Evolutionary conservation across 2,113 vertebrate species (phyloP).

Genomic region (Neoarius graeffei): DNA sequence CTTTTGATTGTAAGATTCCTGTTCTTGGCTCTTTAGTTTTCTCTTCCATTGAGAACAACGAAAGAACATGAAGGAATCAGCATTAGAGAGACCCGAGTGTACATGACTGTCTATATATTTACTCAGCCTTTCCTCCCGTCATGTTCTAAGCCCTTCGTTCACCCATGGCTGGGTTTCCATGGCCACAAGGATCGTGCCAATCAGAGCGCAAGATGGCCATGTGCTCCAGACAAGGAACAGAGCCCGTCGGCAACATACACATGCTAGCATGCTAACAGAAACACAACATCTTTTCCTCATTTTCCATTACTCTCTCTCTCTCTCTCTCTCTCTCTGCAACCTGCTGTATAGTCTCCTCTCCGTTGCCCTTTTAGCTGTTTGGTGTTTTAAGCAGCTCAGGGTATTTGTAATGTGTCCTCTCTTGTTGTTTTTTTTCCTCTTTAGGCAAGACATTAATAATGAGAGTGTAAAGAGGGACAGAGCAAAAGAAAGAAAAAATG

Average conservation of each 20-base stretch:
- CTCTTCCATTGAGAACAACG: neutral
- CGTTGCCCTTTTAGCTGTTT: neutral
- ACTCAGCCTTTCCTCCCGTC: constrained; percentile 61
- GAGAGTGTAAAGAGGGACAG: constrained; percentile 24
- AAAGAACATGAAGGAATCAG: neutral
- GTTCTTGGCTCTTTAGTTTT: too few species aligned
- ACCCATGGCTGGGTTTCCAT: constrained; percentile 70
- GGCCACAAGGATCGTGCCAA: constrained; percentile 64
- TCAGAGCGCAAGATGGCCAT: constrained; percentile 61
- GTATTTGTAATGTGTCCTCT: constrained; percentile 16
- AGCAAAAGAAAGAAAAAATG: constrained; percentile 23
- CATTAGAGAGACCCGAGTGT: neutral
- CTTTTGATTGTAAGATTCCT: neutral
- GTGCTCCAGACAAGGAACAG: constrained; percentile 62
- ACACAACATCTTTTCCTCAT: constrained; percentile 54
- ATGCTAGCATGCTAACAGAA: constrained; percentile 67
- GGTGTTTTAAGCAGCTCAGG: neutral
- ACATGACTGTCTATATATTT: neutral
- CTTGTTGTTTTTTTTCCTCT: constrained; percentile 20
- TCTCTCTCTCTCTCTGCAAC: constrained; percentile 2
- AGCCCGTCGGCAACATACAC: constrained; percentile 65
- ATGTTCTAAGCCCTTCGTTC: constrained; percentile 59
- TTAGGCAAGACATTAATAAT: constrained; percentile 26
- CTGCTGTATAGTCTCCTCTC: neutral
- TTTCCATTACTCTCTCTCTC: constrained; percentile 4